Percentiles rank a stretch among this genome's conserved stretches.
Evolutionary conservation across 1,140 invertebrate genomes (phyloP).

Genomic region (Triops longicaudatus): DNA sequence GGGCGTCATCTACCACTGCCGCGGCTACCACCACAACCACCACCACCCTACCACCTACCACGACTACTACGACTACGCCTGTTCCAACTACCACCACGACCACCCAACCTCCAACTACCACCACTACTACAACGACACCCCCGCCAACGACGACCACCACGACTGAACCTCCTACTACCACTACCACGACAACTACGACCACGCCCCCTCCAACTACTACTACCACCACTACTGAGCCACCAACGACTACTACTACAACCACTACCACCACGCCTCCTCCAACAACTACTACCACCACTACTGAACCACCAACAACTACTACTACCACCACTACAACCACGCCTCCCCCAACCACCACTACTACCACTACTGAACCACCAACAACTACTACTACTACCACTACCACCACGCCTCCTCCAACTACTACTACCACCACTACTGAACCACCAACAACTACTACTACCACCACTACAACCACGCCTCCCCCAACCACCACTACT

Average conservation of each 20-base stretch:
- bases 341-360: neutral
- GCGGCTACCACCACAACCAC: constrained; percentile 17
- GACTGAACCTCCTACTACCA: constrained; percentile 19
- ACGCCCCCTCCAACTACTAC: neutral
- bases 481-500: neutral
- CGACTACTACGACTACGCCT: constrained; percentile 30
- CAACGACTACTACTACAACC: neutral
- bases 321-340: neutral
- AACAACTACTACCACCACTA: neutral
- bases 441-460: neutral
- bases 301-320: neutral
- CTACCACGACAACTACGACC: neutral
- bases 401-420: neutral
- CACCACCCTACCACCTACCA: neutral
- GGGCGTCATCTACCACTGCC: no score
- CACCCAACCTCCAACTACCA: constrained; percentile 8
- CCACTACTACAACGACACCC: constrained; percentile 16
- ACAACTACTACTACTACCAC: neutral
- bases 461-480: neutral
- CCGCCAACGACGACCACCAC: neutral
- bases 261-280: neutral
- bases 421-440: constrained; percentile 12
- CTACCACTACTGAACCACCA: neutral
- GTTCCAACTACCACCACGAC: constrained; percentile 36
- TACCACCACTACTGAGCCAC: neutral